These are phyloP conservation scores for Epistrophella euchroma DNA, from an alignment of 2,888 invertebrate species.

Conservation along the genomic window DNA sequence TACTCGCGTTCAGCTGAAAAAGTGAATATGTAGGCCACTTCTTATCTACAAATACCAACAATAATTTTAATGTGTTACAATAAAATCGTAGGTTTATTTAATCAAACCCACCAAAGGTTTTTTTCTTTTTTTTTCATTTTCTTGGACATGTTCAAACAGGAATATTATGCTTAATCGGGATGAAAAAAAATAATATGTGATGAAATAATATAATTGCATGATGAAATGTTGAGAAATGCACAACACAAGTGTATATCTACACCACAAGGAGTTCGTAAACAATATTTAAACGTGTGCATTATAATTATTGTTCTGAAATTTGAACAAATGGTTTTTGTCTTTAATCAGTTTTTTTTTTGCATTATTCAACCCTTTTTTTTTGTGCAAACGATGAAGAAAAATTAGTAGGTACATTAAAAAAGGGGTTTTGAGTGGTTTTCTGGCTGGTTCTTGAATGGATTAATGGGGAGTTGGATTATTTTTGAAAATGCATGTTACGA, in stretches of 20 bases:
- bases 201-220: conserved; percentile 9
- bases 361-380: conserved; percentile 44
- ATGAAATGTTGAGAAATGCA: conserved; percentile 36
- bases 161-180: conserved; percentile 22
- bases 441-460: conserved; percentile 10
- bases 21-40: neutral
- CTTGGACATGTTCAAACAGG: conserved; percentile 48
- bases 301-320: conserved; percentile 25
- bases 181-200: neutral
- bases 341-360: conserved; percentile 21
- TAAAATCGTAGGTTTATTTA: neutral
- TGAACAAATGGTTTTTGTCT: conserved; percentile 42
- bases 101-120: neutral
- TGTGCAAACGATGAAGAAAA: neutral
- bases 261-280: neutral
- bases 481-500: conserved; percentile 37
- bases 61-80: neutral
- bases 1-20: neutral
- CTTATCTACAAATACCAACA: conserved; percentile 1
- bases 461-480: conserved; percentile 8
- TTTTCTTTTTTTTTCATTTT: neutral
- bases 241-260: neutral
- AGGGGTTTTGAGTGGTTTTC: conserved; percentile 37
- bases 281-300: conserved; percentile 17
- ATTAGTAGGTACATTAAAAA: conserved; percentile 11